phyloP scores from a whole-genome alignment of 1,140 invertebrate species.

The Camponotus floridanus region DNA sequence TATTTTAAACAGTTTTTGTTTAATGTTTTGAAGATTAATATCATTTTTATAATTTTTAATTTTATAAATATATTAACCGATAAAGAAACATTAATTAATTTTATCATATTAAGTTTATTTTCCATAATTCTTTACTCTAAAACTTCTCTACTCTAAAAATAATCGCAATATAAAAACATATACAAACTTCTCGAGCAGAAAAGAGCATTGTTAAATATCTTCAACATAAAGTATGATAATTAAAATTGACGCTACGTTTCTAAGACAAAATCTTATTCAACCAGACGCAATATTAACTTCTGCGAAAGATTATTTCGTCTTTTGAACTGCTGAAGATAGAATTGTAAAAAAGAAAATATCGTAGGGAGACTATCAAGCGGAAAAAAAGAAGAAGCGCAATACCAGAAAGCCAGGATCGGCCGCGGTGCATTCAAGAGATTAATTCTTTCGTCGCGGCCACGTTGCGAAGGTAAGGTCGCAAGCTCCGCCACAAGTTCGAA shows the following conservation, averaged over 20 bases:
- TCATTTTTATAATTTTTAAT: no score
- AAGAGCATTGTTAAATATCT: neutral
- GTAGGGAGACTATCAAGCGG: conserved; percentile 45
- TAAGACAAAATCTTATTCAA: conserved; percentile 6
- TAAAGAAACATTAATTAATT: no score
- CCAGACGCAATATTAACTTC: conserved; percentile 20
- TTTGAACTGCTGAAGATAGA: conserved; percentile 6
- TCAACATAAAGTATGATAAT: neutral
- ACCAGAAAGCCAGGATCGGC: conserved; percentile 65
- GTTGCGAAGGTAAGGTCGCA: conserved; percentile 64
- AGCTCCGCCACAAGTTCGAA: conserved; percentile 81
- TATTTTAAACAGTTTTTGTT: no score
- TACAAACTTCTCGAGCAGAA: no score
- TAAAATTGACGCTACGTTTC: neutral
- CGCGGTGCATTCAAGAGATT: conserved; percentile 70
- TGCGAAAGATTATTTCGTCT: conserved; percentile 4
- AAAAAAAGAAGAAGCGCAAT: conserved; percentile 55
- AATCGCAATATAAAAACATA: no score
- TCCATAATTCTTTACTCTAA: no score
- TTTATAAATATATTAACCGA: no score
- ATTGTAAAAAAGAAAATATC: conserved; percentile 14
- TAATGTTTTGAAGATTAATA: no score
- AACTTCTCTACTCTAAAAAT: no score
- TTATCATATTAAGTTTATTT: no score
- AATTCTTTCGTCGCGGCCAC: conserved; percentile 74